Percentiles rank a stretch among this genome's conserved stretches.
phyloP scores from a whole-genome alignment of 2,888 invertebrate genomes.

The Conistra vaccinii region DNA sequence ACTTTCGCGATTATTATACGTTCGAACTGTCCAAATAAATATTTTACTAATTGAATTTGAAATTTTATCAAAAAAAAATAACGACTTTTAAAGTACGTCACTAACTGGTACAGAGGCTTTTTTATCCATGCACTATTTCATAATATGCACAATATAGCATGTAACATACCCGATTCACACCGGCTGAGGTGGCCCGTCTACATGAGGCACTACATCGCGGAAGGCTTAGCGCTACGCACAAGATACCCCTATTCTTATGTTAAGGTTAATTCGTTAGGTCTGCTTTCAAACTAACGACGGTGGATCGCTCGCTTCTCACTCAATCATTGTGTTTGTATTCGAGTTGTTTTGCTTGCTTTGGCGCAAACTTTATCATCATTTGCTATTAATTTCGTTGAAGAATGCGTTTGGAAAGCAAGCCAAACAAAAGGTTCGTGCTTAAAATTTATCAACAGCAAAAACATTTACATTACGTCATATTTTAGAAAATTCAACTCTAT shows the following conservation, averaged over 20 bases:
- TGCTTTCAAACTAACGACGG: slow-evolving; percentile 85
- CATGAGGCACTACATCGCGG: slow-evolving; percentile 80
- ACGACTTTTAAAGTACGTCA: slow-evolving; percentile 39
- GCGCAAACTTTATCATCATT: slow-evolving; percentile 74
- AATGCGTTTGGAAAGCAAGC: slow-evolving; percentile 62
- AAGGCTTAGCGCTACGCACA: slow-evolving; percentile 83
- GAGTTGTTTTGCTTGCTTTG: slow-evolving; percentile 89
- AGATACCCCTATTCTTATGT: slow-evolving; percentile 75
- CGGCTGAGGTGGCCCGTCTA: slow-evolving; percentile 81
- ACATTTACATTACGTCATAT: slow-evolving; percentile 16
- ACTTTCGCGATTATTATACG: slow-evolving; percentile 34
- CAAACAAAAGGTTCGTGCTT: slow-evolving; percentile 49
- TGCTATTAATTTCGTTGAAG: slow-evolving; percentile 57
- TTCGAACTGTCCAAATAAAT: slow-evolving; percentile 54
- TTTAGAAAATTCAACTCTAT: too few relatives aligned
- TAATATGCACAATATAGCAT: slow-evolving; percentile 81
- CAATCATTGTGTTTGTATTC: slow-evolving; percentile 86
- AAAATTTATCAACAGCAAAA: slow-evolving; percentile 16
- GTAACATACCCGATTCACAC: slow-evolving; percentile 89
- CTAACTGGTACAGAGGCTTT: slow-evolving; percentile 55
- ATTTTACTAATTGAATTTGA: slow-evolving; percentile 40
- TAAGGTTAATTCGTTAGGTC: slow-evolving; percentile 82
- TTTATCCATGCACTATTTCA: slow-evolving; percentile 77
- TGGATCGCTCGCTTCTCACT: slow-evolving; percentile 88
- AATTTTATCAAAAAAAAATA: slow-evolving; percentile 48